Base-by-base conservation (phyloP, 2,113 vertebrate species). In the Melanostigma gelatinosum region DNA sequence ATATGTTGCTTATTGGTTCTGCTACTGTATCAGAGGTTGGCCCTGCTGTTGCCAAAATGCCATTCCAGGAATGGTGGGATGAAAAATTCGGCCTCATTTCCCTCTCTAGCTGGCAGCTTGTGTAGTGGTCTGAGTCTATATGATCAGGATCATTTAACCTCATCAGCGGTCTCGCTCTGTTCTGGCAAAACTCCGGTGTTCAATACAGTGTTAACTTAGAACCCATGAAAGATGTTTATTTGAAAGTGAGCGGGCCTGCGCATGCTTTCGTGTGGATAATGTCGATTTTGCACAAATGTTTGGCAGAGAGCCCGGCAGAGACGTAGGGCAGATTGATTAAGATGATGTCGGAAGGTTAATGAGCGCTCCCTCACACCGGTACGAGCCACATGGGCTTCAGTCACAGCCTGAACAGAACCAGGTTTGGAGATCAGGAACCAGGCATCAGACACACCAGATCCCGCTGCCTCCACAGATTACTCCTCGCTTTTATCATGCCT, bases 91-190 rank as follows among this genome's bases (percentile, higher is more conserved):
- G 76, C 36, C 80, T 71, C 60, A 83, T 88, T 77, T 58, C 66
- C 81, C 58, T 65, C 10, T 12, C 55, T 11, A 29, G 29, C 36
- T 65, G 68, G 80, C 72, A 75, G 74, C 46, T 60, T 68, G 36
- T 6, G 38, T 29, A 20, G 38, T 1, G 83, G 75, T 67, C 84
- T 83, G 75, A 73, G 85, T 89, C 24, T 58, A 86, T 87, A 80
- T 48, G 80, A 82, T 85, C 71, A 32, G 85, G 88, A 85, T 87
- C 88, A 92, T 91, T 91, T 91, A 79, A 80, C 83, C 86, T 92
- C 91, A 85, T 88, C 86, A 88, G 81, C 5, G 58, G 24, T 80
- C 78, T 85, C 75, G 65, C 66, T 29, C 79, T 64, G 63, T 38
- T 79, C 89, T 90, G 85, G 82, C 77, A 61, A 24, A 61, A 4